Base-by-base conservation (phyloP, 2,888 invertebrate genomes). In the Barypeithes pellucidus region DNA sequence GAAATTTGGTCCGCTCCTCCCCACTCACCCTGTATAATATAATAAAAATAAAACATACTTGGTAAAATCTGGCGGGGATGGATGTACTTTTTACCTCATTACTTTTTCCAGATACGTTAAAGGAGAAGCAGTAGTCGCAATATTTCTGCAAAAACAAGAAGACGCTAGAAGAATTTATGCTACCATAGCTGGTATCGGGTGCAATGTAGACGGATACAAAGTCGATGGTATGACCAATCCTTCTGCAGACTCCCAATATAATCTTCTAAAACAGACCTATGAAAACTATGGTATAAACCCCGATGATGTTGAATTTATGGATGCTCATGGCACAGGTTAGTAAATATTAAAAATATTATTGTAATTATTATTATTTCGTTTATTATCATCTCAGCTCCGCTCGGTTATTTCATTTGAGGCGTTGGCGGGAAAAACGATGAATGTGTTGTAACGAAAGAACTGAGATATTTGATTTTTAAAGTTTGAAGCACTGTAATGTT, bases 271-370 rank as follows among this genome's bases (percentile, higher is more conserved):
- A 72, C 88, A 88, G 71, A 86, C 89, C 33, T 91, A 90, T 81
- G 79, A 79, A 16, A 87, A 88, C 77, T 86, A 86, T 24, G 82
- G 85, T 29, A 80, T 91, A 12, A 84, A 88, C 77, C 90, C 90
- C 0, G 77, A 82, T 18, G 79, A 84, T 3, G 87, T 91, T 5
- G 82, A 84, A 20, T 91, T 89, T 80, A 86, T 91, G 36, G 91
- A 91, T 80, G 89, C 90, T 75, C 82, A 91, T 82, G 91, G 91
- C 16, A 90, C 90, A 20, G 91, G 91, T 63, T 88, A 43, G 75
- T 20, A 4, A 14, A 45, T 8, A 43, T 33, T 14, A 20, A 39
- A 33, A 61, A 11, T 41, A n/a, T 9, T 41, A n/a, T 41, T 41
- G 41, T 41, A n/a, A 5, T n/a, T n/a, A n/a, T n/a, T n/a, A n/a